Base-by-base conservation (phyloP, 2,888 invertebrate genomes). In the Coenonympha glycerion region DNA sequence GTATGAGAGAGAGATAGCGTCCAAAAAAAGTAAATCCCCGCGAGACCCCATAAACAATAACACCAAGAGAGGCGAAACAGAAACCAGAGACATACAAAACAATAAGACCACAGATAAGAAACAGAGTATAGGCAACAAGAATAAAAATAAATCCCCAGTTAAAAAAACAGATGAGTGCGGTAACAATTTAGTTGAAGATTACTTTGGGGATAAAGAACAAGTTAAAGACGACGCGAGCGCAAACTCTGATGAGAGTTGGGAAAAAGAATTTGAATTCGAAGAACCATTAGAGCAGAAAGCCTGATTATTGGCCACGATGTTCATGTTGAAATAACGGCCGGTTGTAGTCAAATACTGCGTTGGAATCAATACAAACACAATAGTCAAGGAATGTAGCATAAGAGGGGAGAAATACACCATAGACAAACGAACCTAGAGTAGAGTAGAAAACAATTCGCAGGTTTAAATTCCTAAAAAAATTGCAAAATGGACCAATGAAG, bases 1-100 rank as follows among this genome's bases (percentile, higher is more conserved):
- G 66, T 92, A 92, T 69, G 92, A 92, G 69, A 89, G 85, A 52
- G 92, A 92, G 72, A 90, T 89, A 30, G 68, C 82, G 0, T 71
- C 73, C 16, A 86, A 88, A 57, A 88, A 88, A 60, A 65, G 67
- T 48, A 69, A 69, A 18, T 64, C 71, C 36, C 11, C 46, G 3
- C 60, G 73, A 1, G 85, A 86, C 57, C 49, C 72, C 13, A 55
- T 72, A 13, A 86, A 85, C 56, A 39, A 45, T 34, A 45, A 34
- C 45, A 16, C 3, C 9, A 34, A n/a, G 15, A 45, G 15, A 22
- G 84, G 85, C 56, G 84, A 83, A 57, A 64, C 69, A 1, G 68
- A 70, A 34, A 56, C 57, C 64, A 6, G 66, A 60, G 62, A 70
- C 71, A 21, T 66, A 61, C 51, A 65, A 59, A 48, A 62, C 56